These are phyloP conservation scores for Drosophila orosa DNA, from an alignment of 1,140 invertebrate genomes.

Conservation along the genomic window DNA sequence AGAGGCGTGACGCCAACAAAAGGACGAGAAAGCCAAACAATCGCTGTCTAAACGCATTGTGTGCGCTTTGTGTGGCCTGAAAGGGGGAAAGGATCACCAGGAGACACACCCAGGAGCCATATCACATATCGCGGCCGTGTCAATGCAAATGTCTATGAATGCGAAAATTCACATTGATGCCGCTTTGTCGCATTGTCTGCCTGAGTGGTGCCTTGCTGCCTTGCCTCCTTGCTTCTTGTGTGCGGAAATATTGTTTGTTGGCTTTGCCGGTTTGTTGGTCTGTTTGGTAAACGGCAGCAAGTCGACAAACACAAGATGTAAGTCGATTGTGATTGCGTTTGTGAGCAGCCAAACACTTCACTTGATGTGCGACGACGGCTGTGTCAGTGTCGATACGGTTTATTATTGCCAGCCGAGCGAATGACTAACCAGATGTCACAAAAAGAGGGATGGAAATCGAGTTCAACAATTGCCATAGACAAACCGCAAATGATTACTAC, in stretches of 20 bases:
- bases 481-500: not conserved
- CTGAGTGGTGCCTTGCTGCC: not conserved
- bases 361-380: constrained; percentile 51
- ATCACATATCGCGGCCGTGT: constrained; percentile 51
- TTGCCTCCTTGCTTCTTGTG: constrained; percentile 28
- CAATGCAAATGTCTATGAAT: constrained; percentile 76
- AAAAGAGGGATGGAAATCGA: constrained; percentile 27
- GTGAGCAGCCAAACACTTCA: constrained; percentile 69
- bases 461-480: not conserved
- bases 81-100: constrained; percentile 66
- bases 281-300: constrained; percentile 18
- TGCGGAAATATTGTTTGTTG: constrained; percentile 44
- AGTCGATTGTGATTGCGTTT: constrained; percentile 68
- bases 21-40: constrained; percentile 68
- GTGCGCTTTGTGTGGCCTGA: constrained; percentile 52
- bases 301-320: constrained; percentile 43
- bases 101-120: constrained; percentile 16
- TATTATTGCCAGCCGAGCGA: constrained; percentile 70
- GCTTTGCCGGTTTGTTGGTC: constrained; percentile 14
- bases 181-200: constrained; percentile 72
- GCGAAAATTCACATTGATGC: constrained; percentile 69
- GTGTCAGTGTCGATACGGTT: constrained; percentile 67
- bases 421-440: constrained; percentile 38
- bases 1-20: constrained; percentile 50
- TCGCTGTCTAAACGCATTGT: constrained; percentile 80